Base-by-base conservation (phyloP, 2,113 vertebrate genomes). In the Protomyctophum bolini region DNA sequence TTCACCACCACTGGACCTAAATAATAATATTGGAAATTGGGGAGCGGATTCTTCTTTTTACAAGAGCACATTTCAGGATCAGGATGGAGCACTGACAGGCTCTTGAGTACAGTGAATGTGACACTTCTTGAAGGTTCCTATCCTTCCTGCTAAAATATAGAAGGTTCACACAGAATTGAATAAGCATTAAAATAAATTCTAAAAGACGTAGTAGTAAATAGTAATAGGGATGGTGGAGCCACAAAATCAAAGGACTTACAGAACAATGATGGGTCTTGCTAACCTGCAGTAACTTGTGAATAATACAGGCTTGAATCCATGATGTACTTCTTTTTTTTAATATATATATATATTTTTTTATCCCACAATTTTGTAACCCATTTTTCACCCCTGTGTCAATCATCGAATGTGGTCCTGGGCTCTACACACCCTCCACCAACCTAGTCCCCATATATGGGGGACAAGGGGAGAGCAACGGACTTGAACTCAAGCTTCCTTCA, bases 151-250 rank as follows among this genome's bases (percentile, higher is more conserved):
- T 69, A 47, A 70, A 67, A 14, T 60, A 57, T 71, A 52, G 46
- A 62, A 15, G 28, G 28, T 73, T 73, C 59, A 74, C 70, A 66
- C 46, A 51, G 48, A 68, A 77, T 61, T 70, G 41, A 33, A 21
- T 9, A 52, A 45, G 56, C 29, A 11, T 14, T n/a, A n/a, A n/a
- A 21, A 21, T 21, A 21, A 21, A 63, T 10, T 11, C 45, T 49
- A 8, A 49, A 67, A 62, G 62, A 49, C 10, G n/a, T 76, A 21
- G 54, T 10, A 21, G 11, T 5, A n/a, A n/a, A n/a, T n/a, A 21
- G 21, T 21, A 21, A 21, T 21, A 21, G 21, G 21, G 21, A 21
- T 21, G 21, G 21, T 21, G 21, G 21, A 21, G 21, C 21, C 21
- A 21, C 21, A 21, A 21, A 21, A 21, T 21, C 21, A 21, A 21